A percentile compares a stretch with the other conserved stretches of the same genome.
These are phyloP conservation scores for Chiloscyllium punctatum DNA, from an alignment of 2,797 vertebrate genomes.

Conservation along the genomic window DNA sequence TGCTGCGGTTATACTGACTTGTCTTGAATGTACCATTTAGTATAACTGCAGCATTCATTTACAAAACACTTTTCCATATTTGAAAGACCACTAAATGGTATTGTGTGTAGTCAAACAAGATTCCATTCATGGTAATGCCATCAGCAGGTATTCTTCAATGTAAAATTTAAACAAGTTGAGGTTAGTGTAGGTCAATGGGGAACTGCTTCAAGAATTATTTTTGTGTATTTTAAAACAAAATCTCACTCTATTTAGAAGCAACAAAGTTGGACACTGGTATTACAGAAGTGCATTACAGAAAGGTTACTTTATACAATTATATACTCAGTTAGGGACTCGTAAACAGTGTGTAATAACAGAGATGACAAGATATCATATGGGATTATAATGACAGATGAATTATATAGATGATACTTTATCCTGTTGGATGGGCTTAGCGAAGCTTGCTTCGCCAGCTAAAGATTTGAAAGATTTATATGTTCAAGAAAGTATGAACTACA, in stretches of 20 bases:
- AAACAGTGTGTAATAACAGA: not conserved
- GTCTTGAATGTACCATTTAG: not conserved
- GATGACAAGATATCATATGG: not conserved
- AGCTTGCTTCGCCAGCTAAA: not conserved
- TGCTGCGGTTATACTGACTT: not conserved
- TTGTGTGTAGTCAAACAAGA: not conserved
- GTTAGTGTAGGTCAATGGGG: not conserved
- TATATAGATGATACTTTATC: not conserved
- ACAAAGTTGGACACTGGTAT: not conserved
- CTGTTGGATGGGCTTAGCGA: not conserved
- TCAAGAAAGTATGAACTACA: not conserved
- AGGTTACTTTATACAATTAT: not conserved
- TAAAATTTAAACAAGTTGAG: not conserved
- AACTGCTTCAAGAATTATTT: no score
- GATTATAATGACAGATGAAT: not conserved
- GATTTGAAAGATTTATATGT: not conserved
- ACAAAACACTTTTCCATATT: no score
- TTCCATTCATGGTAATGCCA: not conserved
- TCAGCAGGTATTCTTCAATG: not conserved
- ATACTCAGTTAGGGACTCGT: not conserved
- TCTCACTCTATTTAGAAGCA: not conserved
- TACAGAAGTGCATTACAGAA: not conserved
- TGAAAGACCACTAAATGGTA: no score
- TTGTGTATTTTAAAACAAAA: not conserved
- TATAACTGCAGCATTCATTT: no score